Evolutionary conservation across 2,113 vertebrate species (phyloP).

Genomic region (Thymallus thymallus): DNA sequence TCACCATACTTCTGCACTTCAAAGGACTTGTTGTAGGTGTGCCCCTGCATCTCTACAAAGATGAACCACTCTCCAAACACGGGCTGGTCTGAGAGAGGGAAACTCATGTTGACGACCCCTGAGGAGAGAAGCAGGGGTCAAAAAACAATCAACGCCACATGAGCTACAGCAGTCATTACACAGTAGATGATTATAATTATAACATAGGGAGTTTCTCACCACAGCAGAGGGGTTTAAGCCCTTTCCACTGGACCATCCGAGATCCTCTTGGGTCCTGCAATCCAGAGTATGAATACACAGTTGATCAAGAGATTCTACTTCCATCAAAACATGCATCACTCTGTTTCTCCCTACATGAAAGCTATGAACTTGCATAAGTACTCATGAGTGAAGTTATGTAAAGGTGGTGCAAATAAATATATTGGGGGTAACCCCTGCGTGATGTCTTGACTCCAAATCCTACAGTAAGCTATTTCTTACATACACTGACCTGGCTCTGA

Average conservation of each 20-base stretch:
- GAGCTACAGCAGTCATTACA: no score
- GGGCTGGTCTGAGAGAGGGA: slow-evolving; percentile 91
- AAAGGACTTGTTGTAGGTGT: slow-evolving; percentile 89
- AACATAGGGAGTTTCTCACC: slow-evolving; percentile 66
- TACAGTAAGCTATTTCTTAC: slow-evolving; percentile 2
- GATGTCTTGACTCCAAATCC: no score
- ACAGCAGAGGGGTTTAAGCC: slow-evolving; percentile 81
- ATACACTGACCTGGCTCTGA: slow-evolving; percentile 9
- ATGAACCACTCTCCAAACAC: slow-evolving; percentile 90
- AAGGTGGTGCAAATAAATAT: no score
- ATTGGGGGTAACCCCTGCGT: no score
- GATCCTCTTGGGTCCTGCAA: slow-evolving; percentile 87
- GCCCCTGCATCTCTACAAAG: slow-evolving; percentile 87
- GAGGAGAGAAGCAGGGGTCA: slow-evolving; percentile 27
- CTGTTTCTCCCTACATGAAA: neutral
- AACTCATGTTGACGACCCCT: slow-evolving; percentile 89
- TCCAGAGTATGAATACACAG: neutral
- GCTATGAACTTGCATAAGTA: no score
- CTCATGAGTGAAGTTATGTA: no score
- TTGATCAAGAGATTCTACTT: neutral
- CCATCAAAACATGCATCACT: no score
- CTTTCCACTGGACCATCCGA: slow-evolving; percentile 86
- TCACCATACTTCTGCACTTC: slow-evolving; percentile 94
- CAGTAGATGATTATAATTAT: no score
- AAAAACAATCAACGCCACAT: neutral